Conservation (phyloP, 2,797 vertebrate species). For the Muscicapa striata region DNA sequence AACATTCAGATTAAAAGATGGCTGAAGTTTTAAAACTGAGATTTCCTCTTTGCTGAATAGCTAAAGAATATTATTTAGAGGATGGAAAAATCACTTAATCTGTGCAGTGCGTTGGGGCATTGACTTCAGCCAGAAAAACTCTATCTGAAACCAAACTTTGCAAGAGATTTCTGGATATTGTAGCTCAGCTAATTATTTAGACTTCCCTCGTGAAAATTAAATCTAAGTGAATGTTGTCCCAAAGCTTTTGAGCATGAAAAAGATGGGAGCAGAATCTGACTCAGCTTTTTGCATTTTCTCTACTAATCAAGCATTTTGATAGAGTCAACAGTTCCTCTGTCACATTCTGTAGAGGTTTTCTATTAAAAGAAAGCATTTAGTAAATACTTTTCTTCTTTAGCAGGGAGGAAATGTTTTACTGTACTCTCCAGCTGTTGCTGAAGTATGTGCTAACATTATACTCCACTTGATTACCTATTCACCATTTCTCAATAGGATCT, state of each 20-base stretch:
- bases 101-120: neutral
- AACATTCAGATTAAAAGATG: neutral
- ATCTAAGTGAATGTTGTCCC: neutral
- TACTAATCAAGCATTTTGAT: neutral
- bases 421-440: neutral
- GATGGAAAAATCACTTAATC: neutral
- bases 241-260: neutral
- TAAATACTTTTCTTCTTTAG: neutral
- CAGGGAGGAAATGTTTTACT: neutral
- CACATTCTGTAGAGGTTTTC: neutral
- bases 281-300: neutral
- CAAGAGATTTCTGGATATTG: neutral
- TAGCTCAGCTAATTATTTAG: neutral
- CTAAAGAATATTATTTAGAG: neutral
- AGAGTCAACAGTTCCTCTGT: neutral
- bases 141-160: neutral
- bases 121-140: neutral
- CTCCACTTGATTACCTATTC: conserved; percentile 11
- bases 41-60: neutral
- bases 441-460: neutral
- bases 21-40: neutral
- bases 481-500: neutral
- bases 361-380: neutral
- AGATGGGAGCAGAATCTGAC: neutral
- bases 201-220: neutral